phyloP scores from a whole-genome alignment of 2,888 invertebrate species.

The Leptothorax acervorum region DNA sequence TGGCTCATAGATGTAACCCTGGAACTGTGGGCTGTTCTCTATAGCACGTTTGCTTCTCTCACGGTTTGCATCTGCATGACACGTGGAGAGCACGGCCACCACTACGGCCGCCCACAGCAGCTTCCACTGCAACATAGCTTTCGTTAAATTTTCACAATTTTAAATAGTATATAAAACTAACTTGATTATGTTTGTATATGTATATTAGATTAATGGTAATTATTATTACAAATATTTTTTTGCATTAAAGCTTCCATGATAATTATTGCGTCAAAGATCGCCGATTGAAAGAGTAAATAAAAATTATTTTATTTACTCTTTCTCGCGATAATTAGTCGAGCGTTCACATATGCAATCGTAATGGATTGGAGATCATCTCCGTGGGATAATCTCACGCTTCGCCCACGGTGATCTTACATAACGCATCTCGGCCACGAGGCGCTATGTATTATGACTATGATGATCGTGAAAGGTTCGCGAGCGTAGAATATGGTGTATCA shows the following conservation, averaged over 20 bases:
- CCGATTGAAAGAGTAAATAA: neutral
- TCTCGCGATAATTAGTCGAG: constrained; percentile 27
- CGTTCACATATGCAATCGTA: constrained; percentile 48
- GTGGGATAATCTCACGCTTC: constrained; percentile 82
- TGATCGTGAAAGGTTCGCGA: constrained; percentile 81
- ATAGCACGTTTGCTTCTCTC: constrained; percentile 82
- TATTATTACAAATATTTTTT: neutral
- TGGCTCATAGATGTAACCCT: constrained; percentile 80
- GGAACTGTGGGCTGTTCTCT: constrained; percentile 75
- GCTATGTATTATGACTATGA: constrained; percentile 65
- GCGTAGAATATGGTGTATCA: constrained; percentile 60
- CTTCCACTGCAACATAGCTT: constrained; percentile 78
- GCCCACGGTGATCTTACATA: constrained; percentile 78
- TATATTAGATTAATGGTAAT: neutral
- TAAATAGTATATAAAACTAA: neutral
- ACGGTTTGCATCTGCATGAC: constrained; percentile 79
- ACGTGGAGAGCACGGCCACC: constrained; percentile 81
- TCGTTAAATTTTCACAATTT: neutral
- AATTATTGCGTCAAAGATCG: neutral
- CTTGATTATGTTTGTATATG: neutral
- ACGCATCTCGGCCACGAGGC: constrained; percentile 55
- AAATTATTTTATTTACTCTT: neutral
- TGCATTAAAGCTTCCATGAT: neutral
- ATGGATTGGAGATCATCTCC: constrained; percentile 64
- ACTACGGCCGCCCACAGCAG: constrained; percentile 81